Evolutionary conservation across 2,113 vertebrate genomes (phyloP), one percentile per base, ranked within the genome.

Genomic region (Lophochroa leadbeateri): DNA sequence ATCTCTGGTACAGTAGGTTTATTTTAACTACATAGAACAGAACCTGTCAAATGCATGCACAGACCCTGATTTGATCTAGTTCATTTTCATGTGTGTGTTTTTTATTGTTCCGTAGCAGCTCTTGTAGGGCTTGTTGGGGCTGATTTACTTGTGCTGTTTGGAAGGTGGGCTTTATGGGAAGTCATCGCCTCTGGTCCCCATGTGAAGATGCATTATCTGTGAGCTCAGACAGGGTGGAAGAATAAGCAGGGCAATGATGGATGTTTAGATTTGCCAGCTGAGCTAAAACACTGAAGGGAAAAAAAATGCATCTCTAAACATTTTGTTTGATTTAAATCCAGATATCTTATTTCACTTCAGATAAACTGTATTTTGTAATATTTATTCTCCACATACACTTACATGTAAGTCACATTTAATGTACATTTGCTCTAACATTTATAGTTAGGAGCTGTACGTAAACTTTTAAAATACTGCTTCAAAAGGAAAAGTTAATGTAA

Each of bases 11-110:
- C 47, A 58, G 88, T 14, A 20, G 71, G 82, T 81, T 95, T 94
- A 70, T 93, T 96, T 90, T 68, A 95, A 86, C 93, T 90, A 82
- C 68, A 77, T 69, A 85, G 92, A 94, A 94, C 85, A 92, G 79
- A 96, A 70, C 79, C 82, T 96, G 94, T 83, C 92, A 92, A 74
- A 91, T 18, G 68, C 87, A 86, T 39, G 55, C 72, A 63, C 64
- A 24, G 76, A 69, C 76, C 37, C 92, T 85, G 85, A 90, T 81
- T 61, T 77, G 90, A 95, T 82, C 60, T 83, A 8, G 35, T 67
- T 94, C 27, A 3, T 80, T 82, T 80, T 68, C 69, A 17, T 14
- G 37, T 70, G 78, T 27, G 37, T 69, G 58, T 37, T 58, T 67
- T 82, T 94, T 75, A n/a, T 63, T 82, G 58, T 67, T 87, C 58